Evolutionary conservation across 1,140 invertebrate species (phyloP), one percentile per base, ranked within the genome.

Genomic region (Helicoverpa zea): DNA sequence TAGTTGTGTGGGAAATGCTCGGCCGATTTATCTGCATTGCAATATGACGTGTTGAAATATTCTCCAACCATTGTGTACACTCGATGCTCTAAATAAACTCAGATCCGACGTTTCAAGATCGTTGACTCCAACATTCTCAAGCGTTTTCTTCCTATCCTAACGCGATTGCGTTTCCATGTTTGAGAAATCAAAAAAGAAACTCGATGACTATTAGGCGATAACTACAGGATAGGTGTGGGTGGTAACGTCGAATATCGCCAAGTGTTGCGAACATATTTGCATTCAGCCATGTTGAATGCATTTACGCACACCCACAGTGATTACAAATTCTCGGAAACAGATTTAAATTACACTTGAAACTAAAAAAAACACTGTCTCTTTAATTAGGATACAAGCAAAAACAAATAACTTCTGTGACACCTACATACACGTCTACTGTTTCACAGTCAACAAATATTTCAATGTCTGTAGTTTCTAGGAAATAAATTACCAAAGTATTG

Each of bases 111-210:
- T 64, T 64, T 35, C 49, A 59, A 70, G 72, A 81, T 74, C 68
- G 70, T 77, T 73, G 73, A 77, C 80, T 79, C 64, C 75, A 49
- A 79, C 52, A 70, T 66, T 78, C 61, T 76, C 11, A 47, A 47
- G 23, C 54, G 79, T 78, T 81, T 75, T 83, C 64, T 85, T 83
- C 84, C 86, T 84, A 83, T 76, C 81, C 75, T 78, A 54, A 74
- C 73, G 77, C 81, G 81, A 89, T 88, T 87, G 88, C 81, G 43
- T 88, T 89, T 89, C 86, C 87, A 88, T 89, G 84, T 89, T 86
- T 83, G 84, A 79, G 77, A 58, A 82, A 81, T 81, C 61, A 75
- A 81, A 72, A 75, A 84, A 86, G 64, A 51, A 81, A 79, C 79
- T 74, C 74, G 61, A 83, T 74, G 52, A 23, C 64, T 82, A 70